Base-by-base conservation (phyloP, 2,888 invertebrate species). In the Limenitis arthemis region DNA sequence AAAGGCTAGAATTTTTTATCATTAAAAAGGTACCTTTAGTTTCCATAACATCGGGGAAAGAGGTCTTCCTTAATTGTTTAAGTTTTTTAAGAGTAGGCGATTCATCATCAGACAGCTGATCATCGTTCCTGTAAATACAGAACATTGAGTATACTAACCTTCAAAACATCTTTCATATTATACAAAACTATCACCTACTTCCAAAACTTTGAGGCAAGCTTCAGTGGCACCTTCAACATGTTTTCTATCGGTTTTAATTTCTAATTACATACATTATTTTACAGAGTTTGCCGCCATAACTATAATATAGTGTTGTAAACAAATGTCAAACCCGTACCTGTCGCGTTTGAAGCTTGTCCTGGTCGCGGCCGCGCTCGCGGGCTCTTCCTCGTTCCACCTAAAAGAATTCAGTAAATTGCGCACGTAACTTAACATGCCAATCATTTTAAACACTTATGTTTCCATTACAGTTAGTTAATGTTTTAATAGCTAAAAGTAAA, bases 241-340 rank as follows among this genome's bases (percentile, higher is more conserved):
- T 58, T 53, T 58, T 36, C 41, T 51, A 60, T 39, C 59, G 56
- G 7, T 49, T 47, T 34, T 47, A 47, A 48, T 49, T 46, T 55
- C 11, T 48, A 61, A 44, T 51, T 54, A 63, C 46, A 44, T 54
- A 63, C 46, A 44, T 63, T 69, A 71, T 68, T 69, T 64, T 59
- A 64, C 60, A 51, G 68, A 71, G 73, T 81, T 86, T 86, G 72
- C 86, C 86, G 86, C 86, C 86, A 85, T 85, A 85, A 77, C 76
- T 67, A 71, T 65, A 62, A 59, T 60, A 59, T 60, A 67, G 57
- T 72, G 71, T 79, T 80, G 82, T 84, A 83, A 82, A 85, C 83
- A 84, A 74, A 72, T 76, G 77, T 74, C 80, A 78, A 60, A 61
- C 41, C 55, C 61, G 54, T 75, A 86, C 86, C 86, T 86, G 79